Evolutionary conservation across 1,140 invertebrate species (phyloP), one percentile per base, ranked within the genome.

Genomic region (Neotoxoptera formosana): DNA sequence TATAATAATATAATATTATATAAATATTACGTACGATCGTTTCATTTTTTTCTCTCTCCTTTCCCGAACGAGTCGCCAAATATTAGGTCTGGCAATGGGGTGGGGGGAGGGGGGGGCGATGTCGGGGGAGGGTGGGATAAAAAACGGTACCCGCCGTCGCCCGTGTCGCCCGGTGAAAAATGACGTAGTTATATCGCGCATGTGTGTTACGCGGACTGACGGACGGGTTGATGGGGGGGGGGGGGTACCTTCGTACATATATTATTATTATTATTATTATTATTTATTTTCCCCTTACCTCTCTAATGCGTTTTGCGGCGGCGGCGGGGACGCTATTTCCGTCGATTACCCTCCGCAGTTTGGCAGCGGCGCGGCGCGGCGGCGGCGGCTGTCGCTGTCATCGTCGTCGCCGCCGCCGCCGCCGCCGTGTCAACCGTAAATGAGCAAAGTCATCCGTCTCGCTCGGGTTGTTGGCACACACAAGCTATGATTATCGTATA

Each of bases 291-390:
- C 60, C 45, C 56, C 89, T 67, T 45, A 45, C 56, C 89, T 56
- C 87, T 60, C 88, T 60, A 90, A 90, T 67, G 89, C 7, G 89
- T 90, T 90, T 67, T 11, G 88, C 48, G 53, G 34, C 36, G 89
- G 87, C 41, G 47, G 51, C 1, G 89, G 36, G 67, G n/a, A 90
- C 56, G 56, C 89, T 90, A 90, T 90, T 90, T 90, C 53, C 89
- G 89, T 90, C 89, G 53, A 90, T 67, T 90, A 90, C 89, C 89
- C 89, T 90, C 89, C 53, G 89, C 56, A 67, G 53, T 90, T 45
- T 90, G 89, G 53, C 89, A 41, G 34, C 89, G 11, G 48, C 30
- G 88, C 20, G 21, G n/a, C n/a, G n/a, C n/a, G n/a, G n/a, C n/a
- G n/a, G n/a, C n/a, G n/a, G 87, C n/a, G 87, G 17, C 47, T 47